These are phyloP conservation scores for Drosophila anceps DNA, from an alignment of 2,888 invertebrate genomes.

Conservation along the genomic window DNA sequence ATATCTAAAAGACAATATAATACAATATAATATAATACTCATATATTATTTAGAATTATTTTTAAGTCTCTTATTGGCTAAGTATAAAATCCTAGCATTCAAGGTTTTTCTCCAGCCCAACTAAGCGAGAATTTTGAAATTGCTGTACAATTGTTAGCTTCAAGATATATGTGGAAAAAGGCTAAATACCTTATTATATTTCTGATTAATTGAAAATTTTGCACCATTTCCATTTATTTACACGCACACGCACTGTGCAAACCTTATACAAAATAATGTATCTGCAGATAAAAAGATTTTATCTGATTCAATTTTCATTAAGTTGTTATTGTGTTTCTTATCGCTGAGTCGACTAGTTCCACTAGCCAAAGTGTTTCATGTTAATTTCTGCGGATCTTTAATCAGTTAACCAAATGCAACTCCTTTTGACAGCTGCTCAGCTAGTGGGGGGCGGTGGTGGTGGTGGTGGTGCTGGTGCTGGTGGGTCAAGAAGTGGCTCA, in stretches of 20 bases:
- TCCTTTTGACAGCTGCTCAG: conserved; percentile 57
- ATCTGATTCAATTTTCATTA: not conserved
- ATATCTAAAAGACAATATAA: too few species aligned
- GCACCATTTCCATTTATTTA: not conserved
- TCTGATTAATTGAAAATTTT: not conserved
- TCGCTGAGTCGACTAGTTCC: not conserved
- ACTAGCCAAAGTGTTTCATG: conserved; percentile 18
- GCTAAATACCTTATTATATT: not conserved
- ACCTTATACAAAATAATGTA: not conserved
- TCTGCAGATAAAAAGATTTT: not conserved
- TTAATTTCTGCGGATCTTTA: conserved; percentile 32
- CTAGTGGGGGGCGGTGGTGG: not conserved
- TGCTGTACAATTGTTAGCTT: not conserved
- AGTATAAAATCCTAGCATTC: too few species aligned
- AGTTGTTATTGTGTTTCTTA: conserved; percentile 12
- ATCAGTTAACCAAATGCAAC: conserved; percentile 39
- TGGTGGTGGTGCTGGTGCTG: not conserved
- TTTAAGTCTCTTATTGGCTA: too few species aligned
- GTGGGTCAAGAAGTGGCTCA: conserved; percentile 47
- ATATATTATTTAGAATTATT: too few species aligned
- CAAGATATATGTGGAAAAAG: too few species aligned
- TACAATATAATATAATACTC: too few species aligned
- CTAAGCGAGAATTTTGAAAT: too few species aligned
- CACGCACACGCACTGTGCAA: not conserved
- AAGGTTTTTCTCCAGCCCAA: too few species aligned